Percentiles rank a stretch among this genome's conserved stretches.
phyloP scores from a whole-genome alignment of 2,113 vertebrate genomes.

The Scolopax mira region DNA sequence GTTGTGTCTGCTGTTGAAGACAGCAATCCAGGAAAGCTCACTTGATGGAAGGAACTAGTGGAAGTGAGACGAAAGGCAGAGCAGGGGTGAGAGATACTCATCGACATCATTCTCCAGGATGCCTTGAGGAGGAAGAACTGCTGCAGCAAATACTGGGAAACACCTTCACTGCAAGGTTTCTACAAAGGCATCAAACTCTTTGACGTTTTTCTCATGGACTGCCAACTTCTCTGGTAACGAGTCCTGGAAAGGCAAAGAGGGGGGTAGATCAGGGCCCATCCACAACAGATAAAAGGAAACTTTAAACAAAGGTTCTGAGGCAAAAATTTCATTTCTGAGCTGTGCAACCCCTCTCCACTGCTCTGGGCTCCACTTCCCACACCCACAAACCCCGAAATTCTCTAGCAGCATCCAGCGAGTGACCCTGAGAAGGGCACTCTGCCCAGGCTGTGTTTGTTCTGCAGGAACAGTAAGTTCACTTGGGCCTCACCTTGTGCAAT shows the following conservation, averaged over 20 bases:
- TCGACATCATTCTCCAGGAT: slow-evolving; percentile 27
- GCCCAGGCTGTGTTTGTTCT: neutral
- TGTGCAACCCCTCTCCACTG: neutral
- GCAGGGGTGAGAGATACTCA: neutral
- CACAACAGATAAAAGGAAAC: neutral
- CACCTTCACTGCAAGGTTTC: slow-evolving; percentile 91
- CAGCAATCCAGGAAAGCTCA: neutral
- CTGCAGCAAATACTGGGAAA: slow-evolving; percentile 3
- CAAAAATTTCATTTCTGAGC: neutral
- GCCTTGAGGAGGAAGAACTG: slow-evolving; percentile 16
- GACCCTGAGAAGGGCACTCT: neutral
- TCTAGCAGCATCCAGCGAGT: neutral
- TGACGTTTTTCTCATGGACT: slow-evolving; percentile 94
- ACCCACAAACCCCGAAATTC: neutral
- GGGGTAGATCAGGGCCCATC: neutral
- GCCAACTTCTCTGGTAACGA: slow-evolving; percentile 96
- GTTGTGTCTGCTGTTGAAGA: neutral
- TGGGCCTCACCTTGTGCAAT: neutral
- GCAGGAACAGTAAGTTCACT: neutral
- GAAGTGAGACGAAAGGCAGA: neutral
- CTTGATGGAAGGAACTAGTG: neutral
- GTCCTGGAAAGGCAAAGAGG: slow-evolving; percentile 77
- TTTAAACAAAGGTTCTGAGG: neutral
- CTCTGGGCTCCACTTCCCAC: neutral
- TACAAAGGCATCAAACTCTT: slow-evolving; percentile 98